Evolutionary conservation across 2,113 vertebrate genomes (phyloP), one percentile per base, ranked within the genome.

Genomic region (Hyaena hyaena): DNA sequence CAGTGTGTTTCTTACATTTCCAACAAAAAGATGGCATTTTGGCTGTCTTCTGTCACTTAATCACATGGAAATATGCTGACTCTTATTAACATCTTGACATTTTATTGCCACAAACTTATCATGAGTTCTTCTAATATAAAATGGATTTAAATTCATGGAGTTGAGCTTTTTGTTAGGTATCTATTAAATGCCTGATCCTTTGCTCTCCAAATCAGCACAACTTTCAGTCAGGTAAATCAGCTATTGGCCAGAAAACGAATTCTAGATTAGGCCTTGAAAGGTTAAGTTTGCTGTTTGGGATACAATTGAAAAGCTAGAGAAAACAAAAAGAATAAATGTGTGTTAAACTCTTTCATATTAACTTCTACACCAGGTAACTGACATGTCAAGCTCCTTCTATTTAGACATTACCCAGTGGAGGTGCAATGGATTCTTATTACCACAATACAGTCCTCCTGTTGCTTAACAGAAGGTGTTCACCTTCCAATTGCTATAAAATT

Each of bases 401-500:
- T 81, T 93, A 95, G 81, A 93, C 94, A 95, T 96, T 93, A 95
- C n/a, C 63, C 71, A 53, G 28, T 7, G 2, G 66, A 83, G 69
- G 33, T 19, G 12, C 55, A 96, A 48, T 84, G 28, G 77, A 91
- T 89, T 96, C 82, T 94, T 96, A 95, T 94, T 96, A 86, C 92
- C 68, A 94, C 88, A 80, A 68, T 91, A 80, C 45, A 86, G 84
- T 89, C 91, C 39, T 89, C 84, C 69, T 83, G 43, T 95, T 97
- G 87, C 95, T 97, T 84, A 95, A 96, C 73, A 92, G 85, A 94
- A 93, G 31, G 55, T 93, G 43, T 96, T 97, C 97, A 97, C 97
- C 95, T 98, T 98, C 97, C 90, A 91, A 96, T 93, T 94, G 95
- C 85, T 96, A 80, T 43, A 89, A 95, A 98, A 98, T 97, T 96